Conservation (phyloP, 2,797 vertebrate genomes). For the Cryptoblepharus egeriae region DNA sequence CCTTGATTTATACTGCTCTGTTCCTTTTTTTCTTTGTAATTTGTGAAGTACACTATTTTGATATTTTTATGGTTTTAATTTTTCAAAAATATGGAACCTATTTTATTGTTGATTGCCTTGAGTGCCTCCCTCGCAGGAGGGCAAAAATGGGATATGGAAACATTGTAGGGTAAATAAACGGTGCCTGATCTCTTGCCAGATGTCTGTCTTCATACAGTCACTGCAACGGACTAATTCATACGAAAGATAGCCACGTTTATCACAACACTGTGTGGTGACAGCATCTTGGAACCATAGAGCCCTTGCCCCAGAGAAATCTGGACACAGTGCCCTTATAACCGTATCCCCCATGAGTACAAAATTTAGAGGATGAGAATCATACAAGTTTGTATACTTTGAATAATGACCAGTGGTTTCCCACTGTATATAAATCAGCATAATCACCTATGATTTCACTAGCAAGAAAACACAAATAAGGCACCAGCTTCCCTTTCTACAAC, state of each 20-base stretch:
- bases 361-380: neutral
- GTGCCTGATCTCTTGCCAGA: neutral
- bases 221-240: too few relatives aligned
- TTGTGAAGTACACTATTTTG: too few relatives aligned
- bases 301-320: neutral
- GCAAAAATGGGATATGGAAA: too few relatives aligned
- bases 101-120: too few relatives aligned
- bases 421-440: slow-evolving; percentile 10
- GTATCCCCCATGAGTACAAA: neutral
- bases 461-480: slow-evolving; percentile 7
- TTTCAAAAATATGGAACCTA: too few relatives aligned
- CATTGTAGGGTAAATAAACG: too few relatives aligned
- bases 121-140: too few relatives aligned
- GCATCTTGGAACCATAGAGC: neutral
- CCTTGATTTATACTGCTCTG: too few relatives aligned
- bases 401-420: neutral
- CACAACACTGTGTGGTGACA: neutral
- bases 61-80: too few relatives aligned
- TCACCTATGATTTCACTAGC: slow-evolving; percentile 5
- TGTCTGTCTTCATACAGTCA: neutral
- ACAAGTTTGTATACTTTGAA: neutral
- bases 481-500: slow-evolving; percentile 11
- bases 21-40: too few relatives aligned
- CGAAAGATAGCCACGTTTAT: neutral
- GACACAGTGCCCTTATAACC: too few relatives aligned